Evolutionary conservation across 2,797 vertebrate genomes (phyloP), one percentile per base, ranked within the genome.

Genomic region (Anguilla marmorata): DNA sequence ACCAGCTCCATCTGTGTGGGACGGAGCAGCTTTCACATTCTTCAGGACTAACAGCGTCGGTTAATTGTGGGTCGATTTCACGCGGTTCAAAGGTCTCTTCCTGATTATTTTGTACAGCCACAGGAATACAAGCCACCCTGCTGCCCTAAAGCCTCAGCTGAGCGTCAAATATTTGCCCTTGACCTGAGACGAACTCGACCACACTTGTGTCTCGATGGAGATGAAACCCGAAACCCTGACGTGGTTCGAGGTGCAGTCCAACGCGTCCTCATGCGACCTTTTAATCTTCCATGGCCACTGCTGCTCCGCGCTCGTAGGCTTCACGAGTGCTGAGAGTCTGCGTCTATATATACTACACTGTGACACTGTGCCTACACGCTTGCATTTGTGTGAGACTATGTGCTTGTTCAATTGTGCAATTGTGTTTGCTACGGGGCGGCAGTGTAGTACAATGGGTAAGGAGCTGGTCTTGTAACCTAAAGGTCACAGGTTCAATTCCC

Each of bases 141-240:
- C 72, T 33, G 69, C 69, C 69, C 21, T 7, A 27, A 27, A 27
- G n/a, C 21, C 21, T 21, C 33, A 19, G 27, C 33, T 69, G 12
- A 79, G 74, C 19, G 74, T 79, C 16, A 79, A 79, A 41, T 45
- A 79, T 45, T 14, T 19, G 33, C 16, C 33, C 14, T 41, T 41
- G 33, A 45, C 74, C n/a, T 69, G 5, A 27, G 6, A 69, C 27
- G 63, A 69, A 69, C 63, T 69, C 2, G n/a, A 69, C n/a, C n/a
- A n/a, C n/a, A 69, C 63, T 69, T 45, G 30, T 76, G 69, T 16
- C 30, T 16, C 19, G 72, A 76, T 16, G 72, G 11, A 37, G 30
- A 30, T 76, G 37, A 79, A 79, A 79, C 37, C 16, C 74, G 45
- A 79, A 79, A 79, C 74, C 33, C 74, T 79, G 69, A 74, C 19